Evolutionary conservation across 2,797 vertebrate genomes (phyloP), one percentile per base, ranked within the genome.

Genomic region (Spinibarbus caldwelli): DNA sequence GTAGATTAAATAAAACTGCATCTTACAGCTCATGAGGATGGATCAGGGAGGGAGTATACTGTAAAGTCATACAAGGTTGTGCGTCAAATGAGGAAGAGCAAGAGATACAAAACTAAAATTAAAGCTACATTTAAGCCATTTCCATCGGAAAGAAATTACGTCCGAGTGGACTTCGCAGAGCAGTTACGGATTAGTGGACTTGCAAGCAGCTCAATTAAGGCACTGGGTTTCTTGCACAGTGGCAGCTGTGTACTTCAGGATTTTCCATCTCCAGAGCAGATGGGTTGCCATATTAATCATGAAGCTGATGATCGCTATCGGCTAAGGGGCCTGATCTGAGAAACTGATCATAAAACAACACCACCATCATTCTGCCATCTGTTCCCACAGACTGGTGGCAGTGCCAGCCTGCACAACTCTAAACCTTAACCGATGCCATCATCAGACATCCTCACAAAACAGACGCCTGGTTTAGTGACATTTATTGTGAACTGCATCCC

Each of bases 211-310:
- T 84, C 82, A 67, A 80, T 84, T 87, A 84, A 92, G 91, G 88
- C 89, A 88, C 89, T 90, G 64, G 66, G 76, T 47, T 86, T 86
- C 64, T 80, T 80, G 77, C 84, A 36, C 31, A 11, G 72, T 66
- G 92, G 92, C 93, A 94, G 94, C 94, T 93, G 94, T 92, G 92
- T 92, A 93, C 92, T 92, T 91, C 91, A 92, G 93, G 93, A 94
- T 94, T 94, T 94, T 93, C 92, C 93, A 92, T 93, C 92, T 93
- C 92, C 90, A 89, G 90, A 93, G 91, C 95, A 95, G 95, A 95
- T 95, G 94, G 94, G 91, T 91, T 89, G 89, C 91, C 92, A 90
- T 94, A 93, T 94, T 95, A 94, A 95, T 95, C 94, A 94, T 92
- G 90, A 92, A 88, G 93, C 90, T 93, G 88, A 89, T 94, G 94